phyloP scores from a whole-genome alignment of 2,888 invertebrate species.

The Pristionchus japonicus region DNA sequence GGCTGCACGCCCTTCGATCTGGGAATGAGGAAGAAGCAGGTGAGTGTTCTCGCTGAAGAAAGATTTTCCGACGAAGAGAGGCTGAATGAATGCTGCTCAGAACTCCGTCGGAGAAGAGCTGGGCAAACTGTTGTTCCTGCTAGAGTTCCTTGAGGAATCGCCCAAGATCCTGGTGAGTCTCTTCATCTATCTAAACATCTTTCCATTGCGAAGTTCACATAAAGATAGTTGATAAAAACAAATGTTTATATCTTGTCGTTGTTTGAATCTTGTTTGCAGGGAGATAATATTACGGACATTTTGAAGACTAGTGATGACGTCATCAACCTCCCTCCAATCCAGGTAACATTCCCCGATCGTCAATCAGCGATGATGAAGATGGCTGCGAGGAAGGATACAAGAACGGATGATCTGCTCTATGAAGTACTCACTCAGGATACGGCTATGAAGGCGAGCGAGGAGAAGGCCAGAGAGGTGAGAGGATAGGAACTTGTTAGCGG shows the following conservation, averaged over 20 bases:
- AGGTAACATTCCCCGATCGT: neutral
- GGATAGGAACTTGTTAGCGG: no score
- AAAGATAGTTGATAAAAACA: no score
- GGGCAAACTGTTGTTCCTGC: neutral
- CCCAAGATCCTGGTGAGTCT: conserved; percentile 10
- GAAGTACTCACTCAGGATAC: conserved; percentile 4
- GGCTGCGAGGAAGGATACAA: conserved; percentile 7
- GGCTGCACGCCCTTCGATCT: conserved; percentile 19
- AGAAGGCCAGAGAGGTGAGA: neutral
- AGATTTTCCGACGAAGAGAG: neutral
- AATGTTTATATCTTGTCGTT: no score
- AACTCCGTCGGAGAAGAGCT: conserved; percentile 3
- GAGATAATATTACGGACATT: no score
- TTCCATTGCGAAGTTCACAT: no score
- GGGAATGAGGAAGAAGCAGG: neutral
- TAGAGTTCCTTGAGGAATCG: conserved; percentile 27
- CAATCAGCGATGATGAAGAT: conserved; percentile 31
- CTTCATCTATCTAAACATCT: no score
- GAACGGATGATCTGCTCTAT: neutral
- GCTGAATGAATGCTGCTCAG: neutral
- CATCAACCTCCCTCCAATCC: no score
- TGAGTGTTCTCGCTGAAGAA: no score
- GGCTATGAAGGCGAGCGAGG: neutral
- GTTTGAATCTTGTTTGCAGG: no score
- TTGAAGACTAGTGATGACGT: neutral